phyloP scores from a whole-genome alignment of 2,888 invertebrate species.

The Caenorhabditis imperialis region DNA sequence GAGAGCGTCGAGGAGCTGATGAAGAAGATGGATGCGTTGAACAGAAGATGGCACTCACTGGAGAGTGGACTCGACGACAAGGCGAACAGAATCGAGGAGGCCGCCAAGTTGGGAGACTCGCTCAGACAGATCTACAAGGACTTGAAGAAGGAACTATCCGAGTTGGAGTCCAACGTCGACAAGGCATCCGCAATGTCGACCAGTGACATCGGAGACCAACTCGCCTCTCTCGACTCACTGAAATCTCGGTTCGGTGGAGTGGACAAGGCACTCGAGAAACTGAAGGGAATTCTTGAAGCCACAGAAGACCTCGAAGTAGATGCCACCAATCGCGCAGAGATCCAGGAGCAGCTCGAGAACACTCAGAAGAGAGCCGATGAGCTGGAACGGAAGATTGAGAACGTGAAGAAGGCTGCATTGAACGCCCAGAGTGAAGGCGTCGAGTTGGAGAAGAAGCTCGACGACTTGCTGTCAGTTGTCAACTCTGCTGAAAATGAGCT shows the following conservation, averaged over 20 bases:
- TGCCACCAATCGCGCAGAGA: slow-evolving; percentile 57
- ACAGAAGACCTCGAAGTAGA: slow-evolving; percentile 57
- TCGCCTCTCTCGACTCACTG: slow-evolving; percentile 43
- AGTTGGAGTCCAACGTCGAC: slow-evolving; percentile 62
- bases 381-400: slow-evolving; percentile 60
- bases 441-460: slow-evolving; percentile 59
- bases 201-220: slow-evolving; percentile 55
- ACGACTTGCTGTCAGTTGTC: slow-evolving; percentile 50
- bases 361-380: slow-evolving; percentile 60
- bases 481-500: slow-evolving; percentile 51
- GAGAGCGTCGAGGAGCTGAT: slow-evolving; percentile 46
- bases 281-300: slow-evolving; percentile 26
- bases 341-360: slow-evolving; percentile 55
- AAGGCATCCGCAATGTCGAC: slow-evolving; percentile 53
- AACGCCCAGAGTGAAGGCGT: slow-evolving; percentile 57
- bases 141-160: slow-evolving; percentile 58
- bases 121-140: slow-evolving; percentile 55
- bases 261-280: slow-evolving; percentile 32
- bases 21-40: slow-evolving; percentile 83
- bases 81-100: slow-evolving; percentile 47
- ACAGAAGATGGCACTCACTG: slow-evolving; percentile 83
- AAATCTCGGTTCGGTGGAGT: slow-evolving; percentile 50
- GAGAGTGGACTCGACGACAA: slow-evolving; percentile 60
- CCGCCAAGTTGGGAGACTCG: slow-evolving; percentile 52
- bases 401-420: slow-evolving; percentile 60